Base-by-base conservation (phyloP, 1,140 invertebrate genomes). In the Heliothis subflexa region DNA sequence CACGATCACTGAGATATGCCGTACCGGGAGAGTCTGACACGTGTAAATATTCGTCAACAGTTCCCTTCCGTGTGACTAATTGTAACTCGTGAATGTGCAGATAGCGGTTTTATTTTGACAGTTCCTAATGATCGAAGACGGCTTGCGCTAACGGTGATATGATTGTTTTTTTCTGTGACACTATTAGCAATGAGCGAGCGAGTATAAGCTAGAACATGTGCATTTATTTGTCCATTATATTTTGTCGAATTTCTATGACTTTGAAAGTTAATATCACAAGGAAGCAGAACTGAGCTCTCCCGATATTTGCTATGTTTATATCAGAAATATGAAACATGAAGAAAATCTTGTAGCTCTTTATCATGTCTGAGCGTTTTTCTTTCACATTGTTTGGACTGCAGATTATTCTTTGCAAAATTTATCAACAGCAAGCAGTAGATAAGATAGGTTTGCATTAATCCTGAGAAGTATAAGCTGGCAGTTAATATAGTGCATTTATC, bases 41-140 rank as follows among this genome's bases (percentile, higher is more conserved):
- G 89, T 87, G 86, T 81, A 86, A 82, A 78, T 81, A 85, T 85
- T 86, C 78, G 50, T 76, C 80, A 83, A 83, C 78, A 82, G 75
- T 83, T 80, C 79, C 78, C 79, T 40, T 40, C 2, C 10, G 28
- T 40, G 25, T n/a, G 62, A 40, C 33, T 47, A 66, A 66, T 47
- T 12, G n/a, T 13, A 1, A 12, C 12, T 18, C 40, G 12, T 59
- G 55, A 66, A 66, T 66, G n/a, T 47, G 40, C 7, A 28, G 61
- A 55, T 47, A 21, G 40, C 62, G 40, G 40, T 66, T 66, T 11
- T 66, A n/a, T 66, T 66, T 47, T 47, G 40, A 66, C 62, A 66
- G 40, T 5, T 55, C 33, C 33, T 40, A 40, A 55, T 55, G 62
- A 47, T 66, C 16, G 40, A 47, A 45, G n/a, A 66, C 25, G 25